A percentile compares a stretch with the other conserved stretches of the same genome.
Evolutionary conservation across 2,113 vertebrate genomes (phyloP).

Genomic region (Synodontis membranacea): DNA sequence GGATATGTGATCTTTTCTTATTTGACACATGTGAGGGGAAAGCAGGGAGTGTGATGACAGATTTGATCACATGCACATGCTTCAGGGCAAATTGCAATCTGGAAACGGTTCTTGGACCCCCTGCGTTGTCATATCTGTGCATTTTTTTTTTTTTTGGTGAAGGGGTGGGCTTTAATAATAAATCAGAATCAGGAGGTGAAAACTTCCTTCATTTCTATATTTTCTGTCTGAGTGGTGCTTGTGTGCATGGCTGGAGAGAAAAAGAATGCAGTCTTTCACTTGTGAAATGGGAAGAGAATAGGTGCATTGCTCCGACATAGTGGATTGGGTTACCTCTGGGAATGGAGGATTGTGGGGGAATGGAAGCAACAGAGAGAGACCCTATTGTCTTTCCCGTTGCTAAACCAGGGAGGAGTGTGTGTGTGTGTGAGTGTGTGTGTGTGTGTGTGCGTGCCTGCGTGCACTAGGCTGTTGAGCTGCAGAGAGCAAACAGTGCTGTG

Average conservation of each 20-base stretch:
- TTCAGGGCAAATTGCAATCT: not conserved
- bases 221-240: conserved; percentile 49
- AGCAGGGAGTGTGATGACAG: not conserved
- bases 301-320: conserved; percentile 83
- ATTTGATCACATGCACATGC: not conserved
- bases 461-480: conserved; percentile 65
- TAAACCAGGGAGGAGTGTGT: conserved; percentile 67
- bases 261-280: conserved; percentile 77
- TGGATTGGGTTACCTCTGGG: conserved; percentile 65
- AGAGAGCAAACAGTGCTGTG: conserved; percentile 73
- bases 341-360: conserved; percentile 56
- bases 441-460: conserved; percentile 62
- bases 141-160: not conserved
- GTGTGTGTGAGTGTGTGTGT: conserved; percentile 66
- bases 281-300: conserved; percentile 85
- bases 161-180: conserved; percentile 29
- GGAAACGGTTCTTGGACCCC: not conserved
- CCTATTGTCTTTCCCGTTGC: conserved; percentile 77
- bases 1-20: not conserved
- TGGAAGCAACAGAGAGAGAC: conserved; percentile 65
- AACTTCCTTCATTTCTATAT: conserved; percentile 42
- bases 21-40: not conserved
- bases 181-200: conserved; percentile 40
- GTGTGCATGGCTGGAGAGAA: conserved; percentile 42
- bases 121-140: not conserved